These are phyloP conservation scores for Palaemon carinicauda DNA, from an alignment of 1,140 invertebrate species.

Conservation along the genomic window DNA sequence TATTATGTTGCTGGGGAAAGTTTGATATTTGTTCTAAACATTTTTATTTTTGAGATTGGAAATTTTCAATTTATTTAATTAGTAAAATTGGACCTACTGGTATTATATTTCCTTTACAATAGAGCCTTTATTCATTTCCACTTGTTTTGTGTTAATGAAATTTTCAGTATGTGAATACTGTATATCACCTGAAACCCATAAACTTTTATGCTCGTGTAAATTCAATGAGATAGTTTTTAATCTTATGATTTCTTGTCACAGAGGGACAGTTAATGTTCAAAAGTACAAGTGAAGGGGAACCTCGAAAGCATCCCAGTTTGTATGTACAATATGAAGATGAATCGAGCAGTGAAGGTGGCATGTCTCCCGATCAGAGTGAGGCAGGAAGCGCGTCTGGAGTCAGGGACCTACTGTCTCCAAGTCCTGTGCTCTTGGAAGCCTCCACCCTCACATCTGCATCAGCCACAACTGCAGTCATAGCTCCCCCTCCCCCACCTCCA, in stretches of 20 bases:
- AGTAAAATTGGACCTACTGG: too few species aligned
- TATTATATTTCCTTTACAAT: too few species aligned
- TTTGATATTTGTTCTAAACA: too few species aligned
- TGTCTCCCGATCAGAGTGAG: slow-evolving; percentile 62
- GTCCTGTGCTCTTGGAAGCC: slow-evolving; percentile 56
- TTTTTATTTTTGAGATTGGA: too few species aligned
- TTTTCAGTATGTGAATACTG: too few species aligned
- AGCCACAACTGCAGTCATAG: slow-evolving; percentile 67
- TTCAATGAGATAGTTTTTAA: background rate
- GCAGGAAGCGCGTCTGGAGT: slow-evolving; percentile 33
- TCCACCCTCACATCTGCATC: slow-evolving; percentile 71
- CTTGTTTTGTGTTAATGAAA: too few species aligned
- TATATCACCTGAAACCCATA: too few species aligned
- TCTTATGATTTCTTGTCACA: slow-evolving; percentile 61
- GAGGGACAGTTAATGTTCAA: slow-evolving; percentile 91
- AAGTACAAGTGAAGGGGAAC: slow-evolving; percentile 86
- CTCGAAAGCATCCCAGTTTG: slow-evolving; percentile 81
- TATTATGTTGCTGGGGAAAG: too few species aligned
- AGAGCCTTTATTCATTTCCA: too few species aligned
- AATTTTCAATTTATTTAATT: too few species aligned
- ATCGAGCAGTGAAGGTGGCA: slow-evolving; percentile 79
- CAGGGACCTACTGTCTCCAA: slow-evolving; percentile 33
- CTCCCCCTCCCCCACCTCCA: slow-evolving; percentile 62
- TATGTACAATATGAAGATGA: slow-evolving; percentile 85
- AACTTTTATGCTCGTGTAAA: background rate